Evolutionary conservation across 2,888 invertebrate species (phyloP).

Genomic region (Calameuta filiformis): DNA sequence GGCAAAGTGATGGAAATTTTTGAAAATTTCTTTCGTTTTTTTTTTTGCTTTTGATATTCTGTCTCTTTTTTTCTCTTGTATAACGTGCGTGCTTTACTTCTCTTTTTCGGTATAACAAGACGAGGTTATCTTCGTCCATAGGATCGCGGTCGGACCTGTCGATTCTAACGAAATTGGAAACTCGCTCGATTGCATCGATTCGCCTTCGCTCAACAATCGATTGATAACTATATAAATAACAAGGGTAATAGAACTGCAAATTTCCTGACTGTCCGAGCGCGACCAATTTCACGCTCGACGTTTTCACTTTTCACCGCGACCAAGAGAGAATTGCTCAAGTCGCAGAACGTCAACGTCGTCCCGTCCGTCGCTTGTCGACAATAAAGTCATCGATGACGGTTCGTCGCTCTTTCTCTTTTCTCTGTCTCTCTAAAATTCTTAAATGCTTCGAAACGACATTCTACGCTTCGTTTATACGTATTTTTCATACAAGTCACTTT

Average conservation of each 20-base stretch:
- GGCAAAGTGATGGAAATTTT: neutral
- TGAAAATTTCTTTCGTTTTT: neutral
- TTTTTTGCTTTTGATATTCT: neutral
- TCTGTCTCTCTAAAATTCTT: neutral
- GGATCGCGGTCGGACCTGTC: neutral
- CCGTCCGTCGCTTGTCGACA: neutral
- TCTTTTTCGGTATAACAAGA: neutral
- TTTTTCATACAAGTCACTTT: neutral
- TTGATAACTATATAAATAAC: neutral
- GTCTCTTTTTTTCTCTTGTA: neutral
- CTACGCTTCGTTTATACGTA: neutral
- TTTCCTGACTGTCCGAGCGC: constrained; percentile 29
- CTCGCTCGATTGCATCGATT: neutral
- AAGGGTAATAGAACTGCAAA: neutral
- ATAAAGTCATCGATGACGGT: neutral
- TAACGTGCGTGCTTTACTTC: neutral
- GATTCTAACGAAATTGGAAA: neutral
- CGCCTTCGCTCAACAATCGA: neutral
- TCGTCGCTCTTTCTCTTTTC: neutral
- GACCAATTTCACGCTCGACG: constrained; percentile 50
- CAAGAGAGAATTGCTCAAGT: neutral
- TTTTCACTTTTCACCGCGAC: constrained; percentile 49
- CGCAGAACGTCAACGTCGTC: neutral
- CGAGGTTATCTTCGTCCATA: neutral
- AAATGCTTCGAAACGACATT: neutral